Evolutionary conservation across 1,140 invertebrate species (phyloP), one percentile per base, ranked within the genome.

Genomic region (Danaus melanippus): DNA sequence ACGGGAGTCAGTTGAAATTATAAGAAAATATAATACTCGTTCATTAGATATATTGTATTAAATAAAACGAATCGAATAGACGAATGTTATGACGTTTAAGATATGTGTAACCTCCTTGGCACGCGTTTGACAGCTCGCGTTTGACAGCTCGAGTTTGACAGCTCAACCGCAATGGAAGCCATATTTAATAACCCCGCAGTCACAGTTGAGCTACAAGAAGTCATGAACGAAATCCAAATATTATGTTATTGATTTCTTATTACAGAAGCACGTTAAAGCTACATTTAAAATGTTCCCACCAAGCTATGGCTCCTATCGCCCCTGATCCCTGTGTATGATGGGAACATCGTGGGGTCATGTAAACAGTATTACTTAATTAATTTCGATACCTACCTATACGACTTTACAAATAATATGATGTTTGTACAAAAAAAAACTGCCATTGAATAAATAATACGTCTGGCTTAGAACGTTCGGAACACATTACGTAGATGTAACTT

Each of bases 291-390:
- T 66, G 53, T 69, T 65, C 67, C 67, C 69, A 71, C 67, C 71
- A 71, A 69, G 56, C 43, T 50, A 58, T 59, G 67, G 56, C 68
- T 71, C 67, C 67, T 62, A 61, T 53, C 44, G 46, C 63, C 53
- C 51, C 53, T 52, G 57, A 55, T 50, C 50, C 50, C 57, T 42
- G 45, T 12, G 45, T 21, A 43, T 51, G 63, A 60, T 60, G 68
- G 67, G 68, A 74, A 71, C 55, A 64, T 70, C 61, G 67, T 66
- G 64, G 76, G 75, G 77, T 83, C 67, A 32, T 7, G 21, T 32
- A 71, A 85, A 80, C 82, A 85, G 82, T 85, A 85, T 85, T 85
- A 85, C 74, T 84, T 77, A 81, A 76, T 79, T 84, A 79, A 82
- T 82, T 80, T 79, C 74, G 71, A 79, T 80, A 80, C 71, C 63